Evolutionary conservation across 2,888 invertebrate species (phyloP).

Genomic region (Sinodicranocentrus sp.): DNA sequence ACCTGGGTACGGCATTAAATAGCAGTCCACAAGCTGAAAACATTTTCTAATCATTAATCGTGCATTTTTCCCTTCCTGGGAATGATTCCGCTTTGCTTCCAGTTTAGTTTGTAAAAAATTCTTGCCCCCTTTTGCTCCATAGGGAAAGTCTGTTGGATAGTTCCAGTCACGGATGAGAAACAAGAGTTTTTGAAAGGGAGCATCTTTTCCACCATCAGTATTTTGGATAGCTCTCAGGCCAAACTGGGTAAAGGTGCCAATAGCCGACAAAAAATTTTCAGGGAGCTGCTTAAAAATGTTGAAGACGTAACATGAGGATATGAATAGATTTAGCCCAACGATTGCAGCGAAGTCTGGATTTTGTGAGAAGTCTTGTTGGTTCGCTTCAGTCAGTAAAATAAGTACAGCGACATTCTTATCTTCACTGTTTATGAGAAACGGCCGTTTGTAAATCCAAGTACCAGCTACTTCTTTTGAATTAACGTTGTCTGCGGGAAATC

Average conservation of each 20-base stretch:
- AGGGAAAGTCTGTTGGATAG: slow-evolving; percentile 25
- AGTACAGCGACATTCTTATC: slow-evolving; percentile 69
- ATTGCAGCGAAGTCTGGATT: slow-evolving; percentile 52
- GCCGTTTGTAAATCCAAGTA: slow-evolving; percentile 78
- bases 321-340: slow-evolving; percentile 63
- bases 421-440: slow-evolving; percentile 77
- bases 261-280: slow-evolving; percentile 48
- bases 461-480: slow-evolving; percentile 77
- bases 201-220: neutral
- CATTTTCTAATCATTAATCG: slow-evolving; percentile 96
- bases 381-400: slow-evolving; percentile 70
- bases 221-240: slow-evolving; percentile 18
- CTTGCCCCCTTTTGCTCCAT: slow-evolving; percentile 55
- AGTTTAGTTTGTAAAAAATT: slow-evolving; percentile 44
- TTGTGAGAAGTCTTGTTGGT: slow-evolving; percentile 62
- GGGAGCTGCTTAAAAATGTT: slow-evolving; percentile 44
- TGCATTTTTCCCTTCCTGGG: slow-evolving; percentile 89
- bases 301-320: slow-evolving; percentile 64
- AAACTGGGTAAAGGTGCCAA: slow-evolving; percentile 64
- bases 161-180: slow-evolving; percentile 73
- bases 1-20: slow-evolving; percentile 96
- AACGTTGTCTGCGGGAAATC: slow-evolving; percentile 75
- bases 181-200: slow-evolving; percentile 66
- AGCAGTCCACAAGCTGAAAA: slow-evolving; percentile 96
- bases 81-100: slow-evolving; percentile 6